Conservation (phyloP, 2,888 invertebrate genomes). For the Noctua fimbriata region DNA sequence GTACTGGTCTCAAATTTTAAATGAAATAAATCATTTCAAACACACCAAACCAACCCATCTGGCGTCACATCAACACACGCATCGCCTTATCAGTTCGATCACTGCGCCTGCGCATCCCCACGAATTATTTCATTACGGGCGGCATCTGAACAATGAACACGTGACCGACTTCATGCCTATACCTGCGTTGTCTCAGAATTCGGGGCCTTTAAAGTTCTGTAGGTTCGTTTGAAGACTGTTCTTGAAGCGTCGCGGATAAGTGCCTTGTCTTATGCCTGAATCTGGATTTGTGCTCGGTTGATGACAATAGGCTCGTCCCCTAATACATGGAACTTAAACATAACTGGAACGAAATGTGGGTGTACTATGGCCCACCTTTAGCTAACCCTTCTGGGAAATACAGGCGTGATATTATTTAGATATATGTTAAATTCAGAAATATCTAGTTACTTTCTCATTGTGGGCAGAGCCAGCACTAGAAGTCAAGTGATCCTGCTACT, state of each 20-base stretch:
- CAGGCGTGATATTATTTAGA: neutral
- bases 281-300: neutral
- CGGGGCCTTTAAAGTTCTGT: conserved; percentile 20
- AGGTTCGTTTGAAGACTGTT: neutral
- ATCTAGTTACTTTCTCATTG: neutral
- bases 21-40: conserved; percentile 42
- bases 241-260: neutral
- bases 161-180: conserved; percentile 69
- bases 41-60: conserved; percentile 44
- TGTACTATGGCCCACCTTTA: neutral
- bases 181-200: conserved; percentile 46
- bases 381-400: neutral
- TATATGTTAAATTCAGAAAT: neutral
- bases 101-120: conserved; percentile 76
- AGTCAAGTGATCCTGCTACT: neutral
- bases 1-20: neutral
- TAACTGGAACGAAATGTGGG: neutral
- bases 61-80: conserved; percentile 56
- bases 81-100: conserved; percentile 72
- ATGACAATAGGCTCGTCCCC: neutral
- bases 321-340: neutral
- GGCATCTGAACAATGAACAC: conserved; percentile 75
- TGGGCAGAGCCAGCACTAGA: neutral
- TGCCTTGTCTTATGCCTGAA: neutral
- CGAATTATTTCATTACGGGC: conserved; percentile 84